Evolutionary conservation across 2,888 invertebrate genomes (phyloP).

Genomic region (Lithosia quadra): DNA sequence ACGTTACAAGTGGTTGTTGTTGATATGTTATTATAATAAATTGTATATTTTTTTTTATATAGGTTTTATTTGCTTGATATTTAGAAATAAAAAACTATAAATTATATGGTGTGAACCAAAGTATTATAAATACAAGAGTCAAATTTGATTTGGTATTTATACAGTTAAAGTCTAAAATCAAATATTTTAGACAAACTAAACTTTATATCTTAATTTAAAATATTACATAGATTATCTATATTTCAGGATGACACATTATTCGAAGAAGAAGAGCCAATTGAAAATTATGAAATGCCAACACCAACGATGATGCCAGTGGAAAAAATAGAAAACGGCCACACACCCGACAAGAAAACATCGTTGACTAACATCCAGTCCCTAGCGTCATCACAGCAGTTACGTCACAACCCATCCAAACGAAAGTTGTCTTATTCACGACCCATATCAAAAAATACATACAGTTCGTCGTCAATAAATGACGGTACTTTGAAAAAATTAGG

Average conservation of each 20-base stretch:
- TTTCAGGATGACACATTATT: conserved; percentile 80
- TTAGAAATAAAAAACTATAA: background rate
- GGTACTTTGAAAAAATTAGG: conserved; percentile 81
- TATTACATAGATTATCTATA: background rate
- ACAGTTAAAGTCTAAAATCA: background rate
- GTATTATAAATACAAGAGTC: background rate
- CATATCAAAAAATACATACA: conserved; percentile 76
- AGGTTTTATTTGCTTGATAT: background rate
- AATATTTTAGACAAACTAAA: background rate
- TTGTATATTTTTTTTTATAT: conserved; percentile 2
- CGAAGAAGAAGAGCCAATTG: conserved; percentile 77
- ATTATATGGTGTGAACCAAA: background rate
- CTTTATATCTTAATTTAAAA: background rate
- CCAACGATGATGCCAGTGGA: conserved; percentile 46
- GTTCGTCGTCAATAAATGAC: conserved; percentile 87
- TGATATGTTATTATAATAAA: background rate
- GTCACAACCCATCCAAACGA: conserved; percentile 71
- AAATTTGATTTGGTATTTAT: conserved; percentile 4
- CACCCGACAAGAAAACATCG: conserved; percentile 48
- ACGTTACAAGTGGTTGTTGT: conserved; percentile 37
- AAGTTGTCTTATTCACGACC: conserved; percentile 74
- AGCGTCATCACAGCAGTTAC: conserved; percentile 60
- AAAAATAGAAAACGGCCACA: conserved; percentile 53
- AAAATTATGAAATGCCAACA: conserved; percentile 58
- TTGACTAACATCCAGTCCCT: conserved; percentile 51